A percentile compares a stretch with the other conserved stretches of the same genome.
Evolutionary conservation across 2,888 invertebrate genomes (phyloP).

Genomic region (Epiblema foenella): DNA sequence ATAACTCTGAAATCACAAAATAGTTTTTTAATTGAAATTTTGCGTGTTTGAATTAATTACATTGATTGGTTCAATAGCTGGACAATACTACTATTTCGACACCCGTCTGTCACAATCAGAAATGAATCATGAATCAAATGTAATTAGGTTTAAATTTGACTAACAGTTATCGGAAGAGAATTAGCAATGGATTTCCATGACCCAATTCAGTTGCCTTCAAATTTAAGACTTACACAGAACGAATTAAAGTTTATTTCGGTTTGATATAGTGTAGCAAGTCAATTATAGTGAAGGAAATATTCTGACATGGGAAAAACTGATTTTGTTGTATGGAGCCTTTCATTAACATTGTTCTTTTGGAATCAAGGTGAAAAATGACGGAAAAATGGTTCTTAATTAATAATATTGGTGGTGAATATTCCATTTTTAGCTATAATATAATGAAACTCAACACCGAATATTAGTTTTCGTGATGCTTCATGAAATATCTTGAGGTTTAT

Average conservation of each 20-base stretch:
- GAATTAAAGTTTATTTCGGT: neutral
- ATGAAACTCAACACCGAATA: too few species aligned
- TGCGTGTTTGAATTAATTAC: slow-evolving; percentile 38
- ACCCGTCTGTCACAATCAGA: neutral
- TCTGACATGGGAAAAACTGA: slow-evolving; percentile 14
- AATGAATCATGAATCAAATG: neutral
- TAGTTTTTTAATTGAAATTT: slow-evolving; percentile 42
- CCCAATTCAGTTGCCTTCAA: neutral
- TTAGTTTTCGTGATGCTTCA: too few species aligned
- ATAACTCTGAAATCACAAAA: slow-evolving; percentile 4
- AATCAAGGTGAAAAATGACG: neutral
- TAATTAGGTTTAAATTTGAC: neutral
- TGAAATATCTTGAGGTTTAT: too few species aligned
- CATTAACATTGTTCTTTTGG: slow-evolving; percentile 8
- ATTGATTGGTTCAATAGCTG: slow-evolving; percentile 30
- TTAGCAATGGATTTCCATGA: slow-evolving; percentile 12
- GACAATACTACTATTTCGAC: slow-evolving; percentile 19
- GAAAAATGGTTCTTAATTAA: neutral
- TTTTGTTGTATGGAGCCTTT: slow-evolving; percentile 29
- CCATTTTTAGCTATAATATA: too few species aligned
- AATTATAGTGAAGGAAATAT: slow-evolving; percentile 24
- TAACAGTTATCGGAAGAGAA: slow-evolving; percentile 4
- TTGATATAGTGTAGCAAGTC: slow-evolving; percentile 1
- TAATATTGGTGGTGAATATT: too few species aligned
- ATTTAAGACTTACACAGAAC: neutral